These are phyloP conservation scores for Leucosticte australis DNA, from an alignment of 2,113 vertebrate species.

Conservation along the genomic window DNA sequence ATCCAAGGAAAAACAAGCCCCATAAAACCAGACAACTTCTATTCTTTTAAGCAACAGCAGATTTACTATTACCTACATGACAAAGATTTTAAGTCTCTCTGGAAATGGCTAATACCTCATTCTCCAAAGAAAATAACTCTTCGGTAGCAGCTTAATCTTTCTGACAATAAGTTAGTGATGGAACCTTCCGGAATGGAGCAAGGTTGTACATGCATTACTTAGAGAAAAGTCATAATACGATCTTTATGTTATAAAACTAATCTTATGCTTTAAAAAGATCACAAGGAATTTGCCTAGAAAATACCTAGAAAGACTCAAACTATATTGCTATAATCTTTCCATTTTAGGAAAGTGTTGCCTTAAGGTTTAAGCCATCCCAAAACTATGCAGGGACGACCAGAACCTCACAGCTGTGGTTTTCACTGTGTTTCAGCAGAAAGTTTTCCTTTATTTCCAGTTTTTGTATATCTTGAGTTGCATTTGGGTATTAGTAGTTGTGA, in stretches of 20 bases:
- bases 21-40: not conserved
- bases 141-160: not conserved
- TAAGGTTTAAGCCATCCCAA: not conserved
- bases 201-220: not conserved
- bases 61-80: not conserved
- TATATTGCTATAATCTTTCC: not conserved
- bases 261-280: not conserved
- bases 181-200: not conserved
- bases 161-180: not conserved
- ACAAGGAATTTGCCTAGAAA: not conserved
- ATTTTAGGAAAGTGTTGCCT: not conserved
- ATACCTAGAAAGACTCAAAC: not conserved
- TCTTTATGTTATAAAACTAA: not conserved
- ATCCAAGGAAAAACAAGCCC: not conserved
- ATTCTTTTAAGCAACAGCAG: not conserved
- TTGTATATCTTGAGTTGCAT: not conserved
- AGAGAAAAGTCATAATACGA: not conserved
- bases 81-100: not conserved
- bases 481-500: not conserved
- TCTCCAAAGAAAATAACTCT: not conserved
- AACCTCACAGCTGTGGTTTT: not conserved
- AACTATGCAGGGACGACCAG: not conserved
- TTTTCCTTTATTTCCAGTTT: not conserved
- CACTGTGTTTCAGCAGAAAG: not conserved
- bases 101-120: not conserved